phyloP scores from a whole-genome alignment of 2,113 vertebrate genomes.

The Phycodurus eques region DNA sequence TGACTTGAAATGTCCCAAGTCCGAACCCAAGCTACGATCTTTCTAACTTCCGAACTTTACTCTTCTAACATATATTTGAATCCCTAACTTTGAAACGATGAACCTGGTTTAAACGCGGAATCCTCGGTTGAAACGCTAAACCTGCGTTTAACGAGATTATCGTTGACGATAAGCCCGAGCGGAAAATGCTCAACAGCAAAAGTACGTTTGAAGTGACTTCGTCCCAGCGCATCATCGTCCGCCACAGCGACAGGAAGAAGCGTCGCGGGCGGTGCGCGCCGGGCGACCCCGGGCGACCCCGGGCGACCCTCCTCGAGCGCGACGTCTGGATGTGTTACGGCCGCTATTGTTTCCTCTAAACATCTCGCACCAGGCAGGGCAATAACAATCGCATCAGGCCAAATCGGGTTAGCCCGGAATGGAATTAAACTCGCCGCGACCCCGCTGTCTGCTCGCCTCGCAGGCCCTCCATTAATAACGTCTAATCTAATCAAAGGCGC shows the following conservation, averaged over 20 bases:
- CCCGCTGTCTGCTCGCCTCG: slow-evolving; percentile 87
- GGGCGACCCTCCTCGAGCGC: slow-evolving; percentile 88
- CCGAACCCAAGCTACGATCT: too few relatives aligned
- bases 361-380: slow-evolving; percentile 91
- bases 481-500: slow-evolving; percentile 94
- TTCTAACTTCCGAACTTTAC: too few relatives aligned
- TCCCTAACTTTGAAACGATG: too few relatives aligned
- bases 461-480: slow-evolving; percentile 99
- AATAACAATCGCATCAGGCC: slow-evolving; percentile 99
- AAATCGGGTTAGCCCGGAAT: slow-evolving; percentile 99
- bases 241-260: slow-evolving; percentile 61
- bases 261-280: slow-evolving; percentile 64
- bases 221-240: neutral
- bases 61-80: too few relatives aligned
- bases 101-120: too few relatives aligned
- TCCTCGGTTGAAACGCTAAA: too few relatives aligned
- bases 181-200: neutral
- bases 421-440: slow-evolving; percentile 99
- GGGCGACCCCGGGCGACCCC: slow-evolving; percentile 83
- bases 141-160: too few relatives aligned
- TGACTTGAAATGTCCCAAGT: too few relatives aligned
- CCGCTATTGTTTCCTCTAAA: slow-evolving; percentile 99
- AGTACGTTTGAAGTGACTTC: neutral
- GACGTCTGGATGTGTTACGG: slow-evolving; percentile 98
- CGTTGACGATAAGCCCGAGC: too few relatives aligned